Evolutionary conservation across 2,888 invertebrate species (phyloP).

Genomic region (Cheilosia urbana): DNA sequence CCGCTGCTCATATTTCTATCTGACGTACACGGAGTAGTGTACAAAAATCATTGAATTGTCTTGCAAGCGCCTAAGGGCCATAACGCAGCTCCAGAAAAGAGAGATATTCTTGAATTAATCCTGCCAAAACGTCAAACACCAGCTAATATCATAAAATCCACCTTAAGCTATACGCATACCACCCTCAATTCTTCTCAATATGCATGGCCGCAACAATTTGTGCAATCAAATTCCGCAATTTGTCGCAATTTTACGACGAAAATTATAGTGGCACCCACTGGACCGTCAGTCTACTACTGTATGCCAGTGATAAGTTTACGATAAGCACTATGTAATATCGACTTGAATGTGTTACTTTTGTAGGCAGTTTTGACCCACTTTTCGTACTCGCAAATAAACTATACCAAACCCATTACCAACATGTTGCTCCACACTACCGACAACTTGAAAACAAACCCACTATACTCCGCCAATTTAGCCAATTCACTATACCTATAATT

Average conservation of each 20-base stretch:
- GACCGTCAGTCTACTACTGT: background rate
- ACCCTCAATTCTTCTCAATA: background rate
- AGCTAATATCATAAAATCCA: background rate
- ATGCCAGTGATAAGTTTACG: constrained; percentile 14
- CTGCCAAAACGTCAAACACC: background rate
- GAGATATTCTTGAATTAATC: background rate
- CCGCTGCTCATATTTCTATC: too few species aligned
- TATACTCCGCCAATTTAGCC: background rate
- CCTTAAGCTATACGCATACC: background rate
- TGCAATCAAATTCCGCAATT: constrained; percentile 4
- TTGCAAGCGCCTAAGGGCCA: background rate
- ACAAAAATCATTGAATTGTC: too few species aligned
- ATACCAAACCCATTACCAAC: constrained; percentile 23
- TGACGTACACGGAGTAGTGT: too few species aligned
- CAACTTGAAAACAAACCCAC: background rate
- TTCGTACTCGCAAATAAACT: constrained; percentile 2
- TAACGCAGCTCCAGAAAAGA: too few species aligned
- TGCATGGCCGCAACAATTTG: background rate
- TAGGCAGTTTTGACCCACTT: constrained; percentile 37
- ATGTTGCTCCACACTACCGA: background rate
- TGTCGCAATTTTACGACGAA: constrained; percentile 16
- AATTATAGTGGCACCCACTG: background rate
- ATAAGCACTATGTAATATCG: constrained; percentile 1
- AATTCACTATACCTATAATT: constrained; percentile 20
- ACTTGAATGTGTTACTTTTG: constrained; percentile 2